Conservation (phyloP, 2,113 vertebrate genomes). For the Ranitomeya imitator region DNA sequence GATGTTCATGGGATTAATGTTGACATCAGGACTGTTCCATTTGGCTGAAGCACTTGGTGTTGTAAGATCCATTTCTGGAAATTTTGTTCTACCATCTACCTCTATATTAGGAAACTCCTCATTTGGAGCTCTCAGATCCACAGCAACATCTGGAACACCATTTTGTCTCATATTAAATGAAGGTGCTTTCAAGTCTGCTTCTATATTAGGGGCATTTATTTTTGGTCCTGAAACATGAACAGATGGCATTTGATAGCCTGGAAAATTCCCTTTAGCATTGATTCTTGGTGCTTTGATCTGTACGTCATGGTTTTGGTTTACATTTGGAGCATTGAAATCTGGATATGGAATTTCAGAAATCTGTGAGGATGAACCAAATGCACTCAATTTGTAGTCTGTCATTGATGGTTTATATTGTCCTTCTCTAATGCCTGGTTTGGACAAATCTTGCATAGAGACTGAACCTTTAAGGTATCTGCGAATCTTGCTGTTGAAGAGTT, state of each 20-base stretch:
- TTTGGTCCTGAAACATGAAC: neutral
- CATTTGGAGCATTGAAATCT: neutral
- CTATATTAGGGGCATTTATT: constrained; percentile 13
- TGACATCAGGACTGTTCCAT: neutral
- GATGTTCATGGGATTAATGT: neutral
- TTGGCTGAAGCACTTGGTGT: neutral
- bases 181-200: constrained; percentile 13
- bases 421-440: neutral
- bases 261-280: neutral
- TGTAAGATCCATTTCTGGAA: constrained; percentile 17
- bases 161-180: constrained; percentile 26
- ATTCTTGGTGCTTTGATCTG: constrained; percentile 16
- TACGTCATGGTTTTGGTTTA: constrained; percentile 3
- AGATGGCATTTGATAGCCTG: constrained; percentile 3
- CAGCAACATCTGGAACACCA: constrained; percentile 14
- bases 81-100: constrained; percentile 13
- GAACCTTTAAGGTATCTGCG: constrained; percentile 42
- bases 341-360: constrained; percentile 7
- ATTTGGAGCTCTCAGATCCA: neutral
- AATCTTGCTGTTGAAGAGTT: constrained; percentile 50
- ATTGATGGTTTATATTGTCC: constrained; percentile 13
- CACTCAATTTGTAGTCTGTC: neutral
- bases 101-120: neutral
- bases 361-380: neutral
- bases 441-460: constrained; percentile 31